Conservation (phyloP, 2,113 vertebrate species). For the Chloropsis cyanopogon region DNA sequence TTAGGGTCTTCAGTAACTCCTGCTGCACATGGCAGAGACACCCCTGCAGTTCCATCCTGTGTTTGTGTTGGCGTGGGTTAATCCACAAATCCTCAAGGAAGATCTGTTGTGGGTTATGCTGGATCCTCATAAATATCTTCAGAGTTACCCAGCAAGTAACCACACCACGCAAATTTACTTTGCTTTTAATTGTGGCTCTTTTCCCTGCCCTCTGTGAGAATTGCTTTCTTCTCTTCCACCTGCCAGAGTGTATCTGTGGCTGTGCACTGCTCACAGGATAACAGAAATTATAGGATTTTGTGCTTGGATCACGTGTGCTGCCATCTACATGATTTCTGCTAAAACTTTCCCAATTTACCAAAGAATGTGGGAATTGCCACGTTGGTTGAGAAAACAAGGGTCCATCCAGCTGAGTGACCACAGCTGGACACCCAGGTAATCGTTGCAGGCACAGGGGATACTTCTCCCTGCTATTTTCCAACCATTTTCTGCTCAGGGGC, state of each 20-base stretch:
- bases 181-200: constrained; percentile 29
- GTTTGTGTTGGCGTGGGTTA: background rate
- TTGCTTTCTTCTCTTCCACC: background rate
- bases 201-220: constrained; percentile 9
- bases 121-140: background rate
- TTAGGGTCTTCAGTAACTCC: background rate
- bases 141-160: constrained; percentile 6
- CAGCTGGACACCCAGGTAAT: background rate
- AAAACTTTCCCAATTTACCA: background rate
- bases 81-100: constrained; percentile 24
- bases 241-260: background rate
- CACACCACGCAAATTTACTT: constrained; percentile 11
- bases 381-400: background rate
- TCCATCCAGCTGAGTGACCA: background rate
- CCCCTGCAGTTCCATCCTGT: background rate
- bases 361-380: background rate
- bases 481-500: background rate
- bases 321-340: background rate
- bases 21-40: background rate
- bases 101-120: constrained; percentile 30
- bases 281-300: background rate
- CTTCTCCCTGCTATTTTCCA: background rate
- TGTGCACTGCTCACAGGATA: background rate
- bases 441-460: background rate
- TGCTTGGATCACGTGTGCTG: background rate